phyloP scores from a whole-genome alignment of 2,888 invertebrate genomes.

The Pristionchus arcanus region DNA sequence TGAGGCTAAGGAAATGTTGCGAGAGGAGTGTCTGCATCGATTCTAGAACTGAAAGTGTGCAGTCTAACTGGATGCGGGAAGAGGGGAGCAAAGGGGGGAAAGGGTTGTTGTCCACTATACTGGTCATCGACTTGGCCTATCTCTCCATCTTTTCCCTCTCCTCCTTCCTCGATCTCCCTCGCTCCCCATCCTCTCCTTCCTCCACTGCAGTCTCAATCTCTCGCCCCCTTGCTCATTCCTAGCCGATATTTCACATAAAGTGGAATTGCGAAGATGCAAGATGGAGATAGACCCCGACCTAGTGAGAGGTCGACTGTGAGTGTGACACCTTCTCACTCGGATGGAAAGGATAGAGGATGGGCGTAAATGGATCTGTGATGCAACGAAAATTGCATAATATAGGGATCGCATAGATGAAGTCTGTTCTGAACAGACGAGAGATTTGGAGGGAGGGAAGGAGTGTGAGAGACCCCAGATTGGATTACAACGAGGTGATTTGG shows the following conservation, averaged over 20 bases:
- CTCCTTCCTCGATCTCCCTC: background rate
- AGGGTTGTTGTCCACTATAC: background rate
- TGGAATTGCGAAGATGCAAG: background rate
- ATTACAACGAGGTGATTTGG: no score
- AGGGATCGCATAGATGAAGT: background rate
- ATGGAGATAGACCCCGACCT: background rate
- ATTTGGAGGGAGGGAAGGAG: background rate
- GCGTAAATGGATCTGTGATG: background rate
- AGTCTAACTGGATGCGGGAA: background rate
- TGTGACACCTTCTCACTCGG: no score
- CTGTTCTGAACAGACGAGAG: no score
- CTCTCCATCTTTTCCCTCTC: background rate
- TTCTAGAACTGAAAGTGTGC: background rate
- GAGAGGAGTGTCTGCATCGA: background rate
- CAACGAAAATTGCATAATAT: background rate
- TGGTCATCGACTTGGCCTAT: slow-evolving; percentile 21
- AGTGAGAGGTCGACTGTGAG: background rate
- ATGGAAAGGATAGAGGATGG: background rate
- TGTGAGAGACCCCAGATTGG: background rate
- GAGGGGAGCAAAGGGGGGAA: background rate
- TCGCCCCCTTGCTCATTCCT: background rate
- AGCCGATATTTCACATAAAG: background rate
- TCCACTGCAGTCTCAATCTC: background rate
- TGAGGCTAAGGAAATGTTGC: background rate
- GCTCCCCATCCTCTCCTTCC: background rate